Conservation (phyloP, 2,888 invertebrate genomes). For the Therioaphis trifolii region DNA sequence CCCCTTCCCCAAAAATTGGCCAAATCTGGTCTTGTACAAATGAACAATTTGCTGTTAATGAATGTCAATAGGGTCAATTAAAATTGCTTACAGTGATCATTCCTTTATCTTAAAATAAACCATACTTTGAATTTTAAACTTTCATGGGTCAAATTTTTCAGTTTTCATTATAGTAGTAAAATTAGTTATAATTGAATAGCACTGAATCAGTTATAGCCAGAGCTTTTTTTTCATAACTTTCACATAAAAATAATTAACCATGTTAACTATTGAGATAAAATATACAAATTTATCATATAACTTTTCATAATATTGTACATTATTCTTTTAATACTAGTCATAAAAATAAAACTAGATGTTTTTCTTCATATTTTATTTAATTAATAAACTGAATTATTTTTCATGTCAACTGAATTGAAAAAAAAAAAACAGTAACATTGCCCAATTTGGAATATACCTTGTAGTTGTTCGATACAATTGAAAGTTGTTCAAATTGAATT, state of each 20-base stretch:
- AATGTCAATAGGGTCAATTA: slow-evolving; percentile 22
- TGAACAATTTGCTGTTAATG: not conserved
- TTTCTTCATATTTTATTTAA: slow-evolving; percentile 28
- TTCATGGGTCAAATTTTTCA: no score
- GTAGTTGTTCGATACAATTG: slow-evolving; percentile 18
- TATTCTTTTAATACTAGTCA: no score
- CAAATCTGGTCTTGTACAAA: slow-evolving; percentile 14
- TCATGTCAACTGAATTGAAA: not conserved
- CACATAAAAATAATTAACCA: no score
- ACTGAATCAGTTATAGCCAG: no score
- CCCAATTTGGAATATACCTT: slow-evolving; percentile 23
- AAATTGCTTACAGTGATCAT: not conserved
- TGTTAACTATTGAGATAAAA: no score
- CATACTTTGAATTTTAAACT: no score
- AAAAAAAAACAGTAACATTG: slow-evolving; percentile 15
- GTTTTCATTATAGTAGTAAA: no score
- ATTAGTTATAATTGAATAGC: no score
- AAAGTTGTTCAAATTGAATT: slow-evolving; percentile 33
- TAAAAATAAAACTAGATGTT: not conserved
- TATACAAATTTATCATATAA: no score
- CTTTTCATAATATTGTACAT: no score
- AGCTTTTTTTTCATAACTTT: no score
- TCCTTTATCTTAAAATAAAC: not conserved
- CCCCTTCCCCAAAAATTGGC: not conserved
- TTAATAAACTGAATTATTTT: slow-evolving; percentile 5